Evolutionary conservation across 2,797 vertebrate species (phyloP).

Genomic region (Myripristis jacobus): DNA sequence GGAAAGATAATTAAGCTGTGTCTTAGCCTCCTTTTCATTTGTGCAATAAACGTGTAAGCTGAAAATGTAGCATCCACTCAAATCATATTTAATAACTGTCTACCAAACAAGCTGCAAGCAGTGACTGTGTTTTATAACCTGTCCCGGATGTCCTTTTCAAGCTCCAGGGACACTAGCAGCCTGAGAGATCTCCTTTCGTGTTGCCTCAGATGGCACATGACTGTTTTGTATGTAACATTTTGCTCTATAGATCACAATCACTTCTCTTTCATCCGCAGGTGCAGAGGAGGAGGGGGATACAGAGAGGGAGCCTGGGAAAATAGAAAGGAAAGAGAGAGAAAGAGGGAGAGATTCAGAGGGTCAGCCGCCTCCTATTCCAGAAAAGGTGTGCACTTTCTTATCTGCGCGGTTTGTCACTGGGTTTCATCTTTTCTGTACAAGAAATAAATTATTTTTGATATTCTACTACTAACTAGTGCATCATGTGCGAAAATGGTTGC

Average conservation of each 20-base stretch:
- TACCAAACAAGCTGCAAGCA: constrained; percentile 1
- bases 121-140: background rate
- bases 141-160: background rate
- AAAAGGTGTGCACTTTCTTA: constrained; percentile 71
- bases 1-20: constrained; percentile 16
- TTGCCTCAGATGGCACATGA: background rate
- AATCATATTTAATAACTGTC: background rate
- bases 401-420: background rate
- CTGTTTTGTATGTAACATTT: background rate
- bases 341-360: constrained; percentile 75
- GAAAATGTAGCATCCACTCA: too few relatives aligned
- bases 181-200: background rate
- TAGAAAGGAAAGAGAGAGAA: constrained; percentile 74
- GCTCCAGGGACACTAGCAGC: background rate
- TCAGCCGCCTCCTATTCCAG: constrained; percentile 82
- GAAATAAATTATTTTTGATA: background rate
- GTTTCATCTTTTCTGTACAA: background rate
- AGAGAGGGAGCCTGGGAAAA: constrained; percentile 67
- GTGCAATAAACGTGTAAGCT: too few relatives aligned
- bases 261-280: constrained; percentile 41
- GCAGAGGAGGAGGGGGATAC: constrained; percentile 76
- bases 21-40: background rate
- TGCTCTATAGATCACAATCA: background rate
- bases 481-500: background rate
- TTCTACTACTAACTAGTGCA: background rate